Conservation (phyloP, 2,113 vertebrate genomes). For the Toxotes chatareus region DNA sequence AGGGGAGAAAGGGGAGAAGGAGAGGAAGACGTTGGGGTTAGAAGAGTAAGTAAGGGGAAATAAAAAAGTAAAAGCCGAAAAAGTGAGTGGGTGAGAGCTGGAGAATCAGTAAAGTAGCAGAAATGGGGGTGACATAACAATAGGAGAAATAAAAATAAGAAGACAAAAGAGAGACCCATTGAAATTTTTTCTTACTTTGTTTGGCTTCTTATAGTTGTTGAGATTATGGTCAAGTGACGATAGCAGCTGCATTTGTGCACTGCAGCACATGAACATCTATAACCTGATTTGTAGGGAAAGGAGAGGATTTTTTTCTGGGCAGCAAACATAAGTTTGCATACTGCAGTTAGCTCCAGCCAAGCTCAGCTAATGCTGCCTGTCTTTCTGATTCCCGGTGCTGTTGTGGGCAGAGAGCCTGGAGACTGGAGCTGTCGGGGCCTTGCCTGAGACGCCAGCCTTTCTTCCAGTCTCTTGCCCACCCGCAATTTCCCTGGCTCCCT, state of each 20-base stretch:
- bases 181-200: slow-evolving; percentile 12
- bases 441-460: slow-evolving; percentile 58
- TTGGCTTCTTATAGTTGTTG: slow-evolving; percentile 6
- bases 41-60: not conserved
- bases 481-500: slow-evolving; percentile 51
- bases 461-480: slow-evolving; percentile 61
- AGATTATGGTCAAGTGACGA: slow-evolving; percentile 36
- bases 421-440: slow-evolving; percentile 71
- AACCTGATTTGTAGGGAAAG: slow-evolving; percentile 50
- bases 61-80: not conserved
- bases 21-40: not conserved
- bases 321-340: slow-evolving; percentile 36
- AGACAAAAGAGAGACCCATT: slow-evolving; percentile 8
- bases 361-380: slow-evolving; percentile 59
- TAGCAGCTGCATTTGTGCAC: slow-evolving; percentile 16
- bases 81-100: not conserved
- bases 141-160: not conserved
- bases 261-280: slow-evolving; percentile 21
- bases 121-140: not conserved
- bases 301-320: slow-evolving; percentile 43
- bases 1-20: slow-evolving; percentile 21
- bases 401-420: slow-evolving; percentile 67
- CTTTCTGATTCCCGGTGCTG: slow-evolving; percentile 58
- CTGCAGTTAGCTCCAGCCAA: slow-evolving; percentile 44
- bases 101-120: not conserved